These are phyloP conservation scores for Xylocampa areola DNA, from an alignment of 2,888 invertebrate species.

Conservation along the genomic window DNA sequence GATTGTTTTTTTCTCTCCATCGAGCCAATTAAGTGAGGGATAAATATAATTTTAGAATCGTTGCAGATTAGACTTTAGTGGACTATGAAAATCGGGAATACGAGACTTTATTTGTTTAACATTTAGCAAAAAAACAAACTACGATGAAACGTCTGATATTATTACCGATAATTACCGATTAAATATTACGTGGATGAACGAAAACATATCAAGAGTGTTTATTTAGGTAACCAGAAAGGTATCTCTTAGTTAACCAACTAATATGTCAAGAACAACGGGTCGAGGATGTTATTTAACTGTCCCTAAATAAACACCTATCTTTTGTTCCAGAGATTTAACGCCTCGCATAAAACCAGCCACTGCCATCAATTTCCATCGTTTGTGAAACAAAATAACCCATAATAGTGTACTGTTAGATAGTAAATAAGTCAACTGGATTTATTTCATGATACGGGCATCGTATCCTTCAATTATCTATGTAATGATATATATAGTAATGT, in stretches of 20 bases:
- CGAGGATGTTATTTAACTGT: conserved; percentile 16
- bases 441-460: conserved; percentile 34
- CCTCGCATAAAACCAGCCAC: conserved; percentile 30
- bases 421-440: conserved; percentile 45
- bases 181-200: too few relatives aligned
- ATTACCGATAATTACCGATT: too few relatives aligned
- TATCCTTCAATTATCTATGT: conserved; percentile 34
- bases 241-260: neutral
- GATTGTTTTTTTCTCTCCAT: too few relatives aligned
- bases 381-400: conserved; percentile 41
- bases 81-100: too few relatives aligned
- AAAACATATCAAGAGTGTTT: too few relatives aligned
- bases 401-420: conserved; percentile 29
- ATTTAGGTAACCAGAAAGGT: too few relatives aligned
- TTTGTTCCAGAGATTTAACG: conserved; percentile 30
- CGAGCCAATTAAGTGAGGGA: too few relatives aligned
- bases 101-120: too few relatives aligned
- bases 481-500: conserved; percentile 21
- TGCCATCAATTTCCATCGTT: conserved; percentile 46
- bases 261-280: neutral
- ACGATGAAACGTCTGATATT: too few relatives aligned
- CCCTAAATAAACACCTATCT: conserved; percentile 5
- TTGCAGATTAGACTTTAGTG: too few relatives aligned
- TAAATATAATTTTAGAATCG: too few relatives aligned
- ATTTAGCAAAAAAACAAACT: too few relatives aligned